Evolutionary conservation across 2,888 invertebrate species (phyloP), one percentile per base, ranked within the genome.

Genomic region (Pachydiplax longipennis): DNA sequence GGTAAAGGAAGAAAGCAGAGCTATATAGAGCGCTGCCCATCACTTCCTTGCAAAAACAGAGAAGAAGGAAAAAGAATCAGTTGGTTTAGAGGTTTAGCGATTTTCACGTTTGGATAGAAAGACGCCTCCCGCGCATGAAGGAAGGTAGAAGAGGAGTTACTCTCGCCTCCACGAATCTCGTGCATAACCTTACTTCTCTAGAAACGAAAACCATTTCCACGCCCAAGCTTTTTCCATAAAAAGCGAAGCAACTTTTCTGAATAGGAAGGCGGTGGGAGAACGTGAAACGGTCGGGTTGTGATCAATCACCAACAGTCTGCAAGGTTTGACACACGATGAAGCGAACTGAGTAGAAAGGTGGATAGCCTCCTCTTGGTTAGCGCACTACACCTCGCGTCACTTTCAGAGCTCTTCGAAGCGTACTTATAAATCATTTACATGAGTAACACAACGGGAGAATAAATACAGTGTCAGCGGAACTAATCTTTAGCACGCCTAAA

Each of bases 171-270:
- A 2, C 37, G 5, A 10, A 58, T 8, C 58, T 18, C 37, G n/a
- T 61, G 61, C 65, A 65, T 87, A 61, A 65, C 65, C 87, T 61
- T 53, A 37, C 61, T 61, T 61, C 37, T 87, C 22, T 3, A 58
- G 35, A 31, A 58, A 58, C 58, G 35, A 31, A 48, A 58, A 25
- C 80, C 80, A 80, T 58, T 65, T 83, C 83, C 58, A 37, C 35
- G 61, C 37, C 65, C 87, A 65, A 65, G 37, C 61, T 58, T 65
- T 87, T 87, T 40, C 87, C 87, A 87, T 87, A 87, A 65, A 87
- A 87, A 87, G 87, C 22, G 61, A 87, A 37, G 87, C 40, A 37
- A 61, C 87, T 37, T 87, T 61, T 61, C 37, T 18, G 22, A 37
- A 15, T 25, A 10, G 31, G 35, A 25, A 2, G 8, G 31, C 6